Evolutionary conservation across 2,113 vertebrate genomes (phyloP).

Genomic region (Meriones unguiculatus): DNA sequence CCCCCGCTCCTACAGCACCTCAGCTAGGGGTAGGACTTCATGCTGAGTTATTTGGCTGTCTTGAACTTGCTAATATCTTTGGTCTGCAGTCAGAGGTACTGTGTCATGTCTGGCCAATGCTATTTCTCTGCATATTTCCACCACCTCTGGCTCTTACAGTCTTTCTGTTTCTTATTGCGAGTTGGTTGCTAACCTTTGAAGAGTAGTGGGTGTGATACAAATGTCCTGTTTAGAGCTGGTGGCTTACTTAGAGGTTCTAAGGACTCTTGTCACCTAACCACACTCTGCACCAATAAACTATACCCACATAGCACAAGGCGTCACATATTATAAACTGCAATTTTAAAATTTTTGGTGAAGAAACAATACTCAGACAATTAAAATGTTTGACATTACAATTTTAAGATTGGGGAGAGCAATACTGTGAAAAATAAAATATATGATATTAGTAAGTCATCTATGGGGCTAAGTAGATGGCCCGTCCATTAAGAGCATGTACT

Average conservation of each 20-base stretch:
- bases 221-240: neutral
- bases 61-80: neutral
- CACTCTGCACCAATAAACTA: neutral
- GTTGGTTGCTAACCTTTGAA: neutral
- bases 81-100: neutral
- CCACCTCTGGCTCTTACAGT: neutral
- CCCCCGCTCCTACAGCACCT: neutral
- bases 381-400: neutral
- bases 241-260: neutral
- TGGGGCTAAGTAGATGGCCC: neutral
- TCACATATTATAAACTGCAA: no score
- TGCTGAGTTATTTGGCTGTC: neutral
- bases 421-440: neutral
- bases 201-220: no score
- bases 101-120: neutral
- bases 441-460: neutral
- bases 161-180: neutral
- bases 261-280: neutral
- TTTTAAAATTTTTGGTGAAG: neutral
- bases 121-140: neutral
- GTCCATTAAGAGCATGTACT: neutral
- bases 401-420: neutral
- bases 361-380: neutral
- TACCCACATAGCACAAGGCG: neutral
- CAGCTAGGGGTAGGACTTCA: neutral